Evolutionary conservation across 1,140 invertebrate species (phyloP), one percentile per base, ranked within the genome.

Genomic region (Halotydeus destructor): DNA sequence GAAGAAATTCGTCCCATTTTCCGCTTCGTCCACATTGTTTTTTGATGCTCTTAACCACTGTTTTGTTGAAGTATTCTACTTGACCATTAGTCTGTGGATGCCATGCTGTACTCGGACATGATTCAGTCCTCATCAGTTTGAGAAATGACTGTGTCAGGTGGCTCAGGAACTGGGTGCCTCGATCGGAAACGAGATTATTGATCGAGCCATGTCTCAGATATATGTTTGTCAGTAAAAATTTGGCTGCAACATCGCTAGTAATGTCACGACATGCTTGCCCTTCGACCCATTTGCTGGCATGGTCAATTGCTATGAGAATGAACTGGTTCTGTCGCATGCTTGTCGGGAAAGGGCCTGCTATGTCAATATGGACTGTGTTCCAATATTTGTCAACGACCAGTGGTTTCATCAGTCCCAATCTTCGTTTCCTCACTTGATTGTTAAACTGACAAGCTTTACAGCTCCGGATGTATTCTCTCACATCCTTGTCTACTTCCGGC

Each of bases 131-230:
- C 11, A 38, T 14, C 11, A 47, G 11, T 45, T 27, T 36, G n/a
- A n/a, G 21, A 5, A 47, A 4, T 21, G 45, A 27, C 11, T 31
- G 11, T 12, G 46, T 21, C 16, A 47, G 11, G 22, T 47, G 8
- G 3, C 31, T 3, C 25, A 25, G 12, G 16, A 47, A 46, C 11
- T 44, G 21, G 9, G 19, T 22, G n/a, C 43, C 43, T 21, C 33
- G n/a, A 31, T 43, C 41, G 3, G 41, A 43, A 1, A 56, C 62
- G 8, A 66, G 52, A 5, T 5, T 12, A 4, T 4, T 5, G 2
- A 48, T 47, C 35, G 31, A 14, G 4, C 63, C 61, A 44, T 56
- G 64, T 5, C 55, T 42, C 2, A 34, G 12, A 18, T 61, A 53
- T 56, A 58, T 62, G 2, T 33, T 25, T 2, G 41, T 5, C n/a